phyloP scores from a whole-genome alignment of 1,140 invertebrate genomes.

The Psilanteris sp. region DNA sequence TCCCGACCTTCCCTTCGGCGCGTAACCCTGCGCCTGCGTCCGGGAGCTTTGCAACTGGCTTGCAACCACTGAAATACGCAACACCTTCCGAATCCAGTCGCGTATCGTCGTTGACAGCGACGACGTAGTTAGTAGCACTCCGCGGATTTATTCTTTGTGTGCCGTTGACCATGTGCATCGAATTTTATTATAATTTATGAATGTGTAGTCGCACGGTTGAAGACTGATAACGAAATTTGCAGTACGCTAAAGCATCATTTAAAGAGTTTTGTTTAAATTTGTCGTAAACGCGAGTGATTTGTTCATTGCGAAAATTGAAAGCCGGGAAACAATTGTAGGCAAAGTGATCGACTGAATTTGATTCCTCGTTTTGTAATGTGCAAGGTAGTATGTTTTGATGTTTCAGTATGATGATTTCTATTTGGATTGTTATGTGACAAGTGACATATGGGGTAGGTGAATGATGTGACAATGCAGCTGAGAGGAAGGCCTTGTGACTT shows the following conservation, averaged over 20 bases:
- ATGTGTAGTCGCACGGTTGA: too few species aligned
- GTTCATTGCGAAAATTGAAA: too few species aligned
- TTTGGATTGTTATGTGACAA: conserved; percentile 54
- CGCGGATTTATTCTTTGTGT: neutral
- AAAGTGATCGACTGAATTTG: too few species aligned
- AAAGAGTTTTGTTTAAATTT: too few species aligned
- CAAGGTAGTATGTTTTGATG: conserved; percentile 31
- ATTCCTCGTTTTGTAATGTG: neutral
- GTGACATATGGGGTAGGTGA: conserved; percentile 61
- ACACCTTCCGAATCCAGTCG: conserved; percentile 68
- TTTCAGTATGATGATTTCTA: conserved; percentile 36
- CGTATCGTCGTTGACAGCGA: conserved; percentile 70
- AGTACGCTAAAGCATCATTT: too few species aligned
- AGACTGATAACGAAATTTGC: too few species aligned
- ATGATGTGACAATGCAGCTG: conserved; percentile 76
- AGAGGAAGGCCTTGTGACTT: conserved; percentile 70
- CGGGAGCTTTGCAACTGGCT: conserved; percentile 32
- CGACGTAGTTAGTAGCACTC: conserved; percentile 35
- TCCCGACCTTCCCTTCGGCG: conserved; percentile 65
- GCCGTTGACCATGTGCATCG: conserved; percentile 66
- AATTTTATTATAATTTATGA: too few species aligned
- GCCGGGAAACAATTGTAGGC: too few species aligned
- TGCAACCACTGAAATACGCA: conserved; percentile 66
- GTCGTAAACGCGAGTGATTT: too few species aligned
- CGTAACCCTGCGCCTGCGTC: conserved; percentile 61